Evolutionary conservation across 2,888 invertebrate species (phyloP), one percentile per base, ranked within the genome.

Genomic region (Ophion ventricosus): DNA sequence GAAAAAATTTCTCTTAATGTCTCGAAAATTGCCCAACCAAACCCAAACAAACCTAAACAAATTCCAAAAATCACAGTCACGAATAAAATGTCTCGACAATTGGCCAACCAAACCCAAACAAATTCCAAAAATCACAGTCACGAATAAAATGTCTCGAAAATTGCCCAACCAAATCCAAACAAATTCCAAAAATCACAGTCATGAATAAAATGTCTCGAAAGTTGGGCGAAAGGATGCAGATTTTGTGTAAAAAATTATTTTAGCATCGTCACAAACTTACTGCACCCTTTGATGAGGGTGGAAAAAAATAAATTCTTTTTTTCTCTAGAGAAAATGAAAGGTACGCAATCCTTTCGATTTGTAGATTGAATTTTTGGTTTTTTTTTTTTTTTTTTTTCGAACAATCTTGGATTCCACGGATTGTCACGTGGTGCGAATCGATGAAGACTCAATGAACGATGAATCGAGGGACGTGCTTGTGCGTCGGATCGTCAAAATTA

Each of bases 401-500:
- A 1, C 35, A 35, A 0, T 49, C 17, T 3, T 17, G 49, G 14
- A 49, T 49, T 49, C 4, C 14, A 61, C 3, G 11, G 4, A 57
- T 25, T 2, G 25, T 26, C 14, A 57, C 23, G 20, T 57, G 23
- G 57, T 57, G 20, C 20, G 8, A 5, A 23, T 57, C 20, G 20
- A 57, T 57, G 25, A 25, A 11, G 61, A 23, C 20, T 26, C 14
- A 29, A 63, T 26, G n/a, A n/a, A 17, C n/a, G 29, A 17, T 7
- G 29, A 63, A 17, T 29, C 29, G 29, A 20, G 70, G 17, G 29
- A 20, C 26, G 69, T 25, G 77, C 56, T 59, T 35, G 17, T 56
- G 29, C 43, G 29, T 43, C 29, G 70, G 25, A 14, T 77, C 49
- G 59, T 57, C 49, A 43, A 67, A 80, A 74, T 59, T 64, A 72